Percentiles rank a stretch among this genome's conserved stretches.
Conservation (phyloP, 2,797 vertebrate genomes). For the Paramormyrops hopkinsi region DNA sequence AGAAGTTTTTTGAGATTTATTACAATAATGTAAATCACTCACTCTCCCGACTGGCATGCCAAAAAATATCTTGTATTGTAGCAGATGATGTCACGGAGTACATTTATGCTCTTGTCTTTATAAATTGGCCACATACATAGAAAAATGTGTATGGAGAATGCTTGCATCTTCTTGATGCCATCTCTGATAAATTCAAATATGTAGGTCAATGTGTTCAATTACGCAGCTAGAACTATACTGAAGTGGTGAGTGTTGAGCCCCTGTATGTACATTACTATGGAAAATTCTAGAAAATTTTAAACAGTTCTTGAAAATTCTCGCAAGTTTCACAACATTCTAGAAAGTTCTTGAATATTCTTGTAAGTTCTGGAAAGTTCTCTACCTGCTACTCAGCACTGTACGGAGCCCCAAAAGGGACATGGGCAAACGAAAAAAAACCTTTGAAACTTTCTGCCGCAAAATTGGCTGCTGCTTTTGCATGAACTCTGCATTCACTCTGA, state of each 20-base stretch:
- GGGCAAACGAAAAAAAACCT: neutral
- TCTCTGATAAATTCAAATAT: neutral
- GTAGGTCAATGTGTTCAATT: neutral
- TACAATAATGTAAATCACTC: neutral
- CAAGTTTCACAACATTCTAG: neutral
- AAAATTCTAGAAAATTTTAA: neutral
- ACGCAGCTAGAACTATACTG: neutral
- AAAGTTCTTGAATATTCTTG: neutral
- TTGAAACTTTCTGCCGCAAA: neutral
- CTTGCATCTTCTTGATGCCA: neutral
- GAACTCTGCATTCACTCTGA: neutral
- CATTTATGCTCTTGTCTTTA: neutral
- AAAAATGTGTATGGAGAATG: neutral
- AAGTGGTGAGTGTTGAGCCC: too few relatives aligned
- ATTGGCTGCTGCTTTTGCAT: neutral
- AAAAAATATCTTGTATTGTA: neutral
- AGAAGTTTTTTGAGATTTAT: neutral
- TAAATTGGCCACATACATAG: neutral
- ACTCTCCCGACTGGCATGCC: neutral
- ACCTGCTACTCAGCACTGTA: neutral
- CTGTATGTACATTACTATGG: neutral
- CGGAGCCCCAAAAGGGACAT: neutral
- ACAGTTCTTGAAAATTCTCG: neutral
- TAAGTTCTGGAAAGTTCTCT: neutral
- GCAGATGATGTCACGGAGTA: neutral